Conservation (phyloP, 2,888 invertebrate genomes). For the Phlogophora meticulosa region DNA sequence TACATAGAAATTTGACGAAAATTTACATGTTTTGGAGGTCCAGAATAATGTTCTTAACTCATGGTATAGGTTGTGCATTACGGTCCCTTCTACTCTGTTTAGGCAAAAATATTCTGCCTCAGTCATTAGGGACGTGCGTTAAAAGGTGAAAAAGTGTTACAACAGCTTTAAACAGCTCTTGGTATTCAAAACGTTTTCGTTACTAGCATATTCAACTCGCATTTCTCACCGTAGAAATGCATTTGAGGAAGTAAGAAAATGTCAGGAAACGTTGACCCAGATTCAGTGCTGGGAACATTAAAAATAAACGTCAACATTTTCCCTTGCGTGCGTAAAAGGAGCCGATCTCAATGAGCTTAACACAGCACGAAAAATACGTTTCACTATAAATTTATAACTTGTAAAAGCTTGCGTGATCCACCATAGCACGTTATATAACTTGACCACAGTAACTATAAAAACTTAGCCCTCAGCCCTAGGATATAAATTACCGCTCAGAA, state of each 20-base stretch:
- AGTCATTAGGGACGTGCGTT: conserved; percentile 16
- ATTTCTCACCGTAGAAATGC: conserved; percentile 63
- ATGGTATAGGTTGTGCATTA: too few relatives aligned
- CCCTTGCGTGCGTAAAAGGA: conserved; percentile 74
- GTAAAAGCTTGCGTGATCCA: conserved; percentile 73
- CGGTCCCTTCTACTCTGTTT: too few relatives aligned
- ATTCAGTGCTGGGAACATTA: conserved; percentile 57
- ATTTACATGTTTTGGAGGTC: too few relatives aligned
- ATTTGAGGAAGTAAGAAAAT: conserved; percentile 66
- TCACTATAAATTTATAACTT: conserved; percentile 75
- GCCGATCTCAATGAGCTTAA: conserved; percentile 67
- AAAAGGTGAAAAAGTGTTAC: conserved; percentile 16
- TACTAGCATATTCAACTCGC: conserved; percentile 47
- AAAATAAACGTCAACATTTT: conserved; percentile 61
- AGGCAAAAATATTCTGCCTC: neutral
- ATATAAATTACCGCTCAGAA: conserved; percentile 70
- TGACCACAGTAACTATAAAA: conserved; percentile 75
- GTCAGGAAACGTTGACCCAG: conserved; percentile 69
- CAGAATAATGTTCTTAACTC: too few relatives aligned
- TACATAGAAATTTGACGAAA: too few relatives aligned
- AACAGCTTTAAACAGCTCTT: conserved; percentile 20
- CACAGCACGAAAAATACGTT: conserved; percentile 61
- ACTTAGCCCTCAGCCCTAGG: conserved; percentile 65
- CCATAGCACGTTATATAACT: conserved; percentile 76
- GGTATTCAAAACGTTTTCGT: conserved; percentile 45